Evolutionary conservation across 2,113 vertebrate genomes (phyloP), one percentile per base, ranked within the genome.

Genomic region (Noctilio leporinus): DNA sequence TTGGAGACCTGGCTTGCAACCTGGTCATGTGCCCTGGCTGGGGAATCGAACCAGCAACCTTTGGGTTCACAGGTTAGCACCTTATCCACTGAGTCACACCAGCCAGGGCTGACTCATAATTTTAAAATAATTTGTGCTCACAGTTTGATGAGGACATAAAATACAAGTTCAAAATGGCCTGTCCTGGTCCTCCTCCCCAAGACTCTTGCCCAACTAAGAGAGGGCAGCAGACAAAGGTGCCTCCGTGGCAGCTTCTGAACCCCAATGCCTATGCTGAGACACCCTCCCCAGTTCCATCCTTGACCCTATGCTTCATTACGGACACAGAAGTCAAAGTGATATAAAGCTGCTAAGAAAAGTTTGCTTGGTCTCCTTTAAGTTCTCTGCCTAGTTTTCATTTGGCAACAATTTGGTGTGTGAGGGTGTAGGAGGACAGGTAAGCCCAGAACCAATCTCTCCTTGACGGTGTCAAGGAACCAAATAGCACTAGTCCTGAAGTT

Each of bases 121-220:
- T 90, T 70, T 64, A 47, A 92, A 65, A 70, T 85, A 75, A 75
- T 33, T 17, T 35, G 35, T 12, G n/a, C 70, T 69, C 53, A 55
- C 35, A n/a, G 28, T 86, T 91, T 82, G 49, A 93, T 38, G 40
- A 70, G 64, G 22, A 57, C 33, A 67, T 80, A 65, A 93, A 85
- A 93, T 19, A 24, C 2, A 15, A 26, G 7, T 9, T 9, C 64
- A 76, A 64, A 59, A 24, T 5, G 15, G n/a, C 69, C n/a, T 45
- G 4, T 45, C 19, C 65, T 33, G 55, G 10, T 35, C 12, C 1
- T 9, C 55, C 26, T 10, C 49, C 35, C 43, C 7, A 30, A n/a
- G 9, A 16, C 14, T 59, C 30, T 83, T 35, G 62, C 1, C 65
- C 16, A 62, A 3, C 30, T 8, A 26, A 78, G 35, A 65, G 75